Percentiles rank a stretch among this genome's conserved stretches.
Evolutionary conservation across 2,797 vertebrate genomes (phyloP).

Genomic region (Enteromius unitaeniatus): DNA sequence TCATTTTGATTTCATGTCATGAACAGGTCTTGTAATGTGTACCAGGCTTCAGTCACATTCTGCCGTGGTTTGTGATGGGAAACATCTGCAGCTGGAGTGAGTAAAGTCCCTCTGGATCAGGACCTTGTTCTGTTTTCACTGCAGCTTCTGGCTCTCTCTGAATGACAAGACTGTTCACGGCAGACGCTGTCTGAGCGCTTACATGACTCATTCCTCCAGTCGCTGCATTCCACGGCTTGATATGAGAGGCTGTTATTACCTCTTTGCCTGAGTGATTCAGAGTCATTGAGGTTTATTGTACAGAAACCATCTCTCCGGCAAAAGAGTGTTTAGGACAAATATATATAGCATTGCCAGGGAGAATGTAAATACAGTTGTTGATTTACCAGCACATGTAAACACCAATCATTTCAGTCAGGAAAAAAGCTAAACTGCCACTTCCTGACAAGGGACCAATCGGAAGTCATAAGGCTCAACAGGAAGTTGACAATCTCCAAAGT

Average conservation of each 20-base stretch:
- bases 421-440: constrained; percentile 67
- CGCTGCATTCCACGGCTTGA: neutral
- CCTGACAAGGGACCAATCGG: constrained; percentile 71
- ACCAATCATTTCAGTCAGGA: constrained; percentile 47
- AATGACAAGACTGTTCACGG: constrained; percentile 38
- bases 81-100: constrained; percentile 69
- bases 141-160: constrained; percentile 39
- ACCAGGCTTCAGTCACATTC: constrained; percentile 42
- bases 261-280: constrained; percentile 44
- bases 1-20: neutral
- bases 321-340: constrained; percentile 2
- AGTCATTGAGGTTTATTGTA: constrained; percentile 34
- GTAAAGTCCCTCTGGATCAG: constrained; percentile 58
- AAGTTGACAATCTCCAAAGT: constrained; percentile 46
- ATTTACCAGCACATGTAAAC: constrained; percentile 51
- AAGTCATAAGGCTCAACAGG: constrained; percentile 65
- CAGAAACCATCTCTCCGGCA: constrained; percentile 22
- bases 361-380: constrained; percentile 8
- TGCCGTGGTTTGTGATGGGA: constrained; percentile 66
- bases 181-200: constrained; percentile 34
- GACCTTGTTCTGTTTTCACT: constrained; percentile 54
- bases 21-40: neutral
- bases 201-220: constrained; percentile 44
- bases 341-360: neutral
- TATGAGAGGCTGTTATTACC: constrained; percentile 42